Percentiles rank a stretch among this genome's conserved stretches.
Conservation (phyloP, 2,113 vertebrate genomes). For the Cisticola juncidis region DNA sequence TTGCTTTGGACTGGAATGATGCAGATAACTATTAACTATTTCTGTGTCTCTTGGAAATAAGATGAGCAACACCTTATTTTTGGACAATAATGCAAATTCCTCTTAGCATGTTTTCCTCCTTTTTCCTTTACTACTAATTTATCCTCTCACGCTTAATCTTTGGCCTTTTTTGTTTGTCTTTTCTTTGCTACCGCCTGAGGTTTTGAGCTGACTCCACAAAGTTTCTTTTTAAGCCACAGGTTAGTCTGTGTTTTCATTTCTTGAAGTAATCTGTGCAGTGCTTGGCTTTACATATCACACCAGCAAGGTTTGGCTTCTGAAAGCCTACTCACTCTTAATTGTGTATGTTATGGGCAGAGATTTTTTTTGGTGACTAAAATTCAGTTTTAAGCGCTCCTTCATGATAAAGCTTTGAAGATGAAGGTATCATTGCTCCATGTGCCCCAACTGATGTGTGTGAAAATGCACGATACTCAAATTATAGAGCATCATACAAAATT, state of each 20-base stretch:
- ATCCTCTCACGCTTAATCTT: constrained; percentile 56
- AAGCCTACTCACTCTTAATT: constrained; percentile 19
- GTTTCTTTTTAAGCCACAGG: constrained; percentile 74
- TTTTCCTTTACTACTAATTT: constrained; percentile 51
- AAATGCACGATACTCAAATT: neutral
- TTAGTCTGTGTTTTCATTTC: constrained; percentile 61
- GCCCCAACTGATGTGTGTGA: neutral
- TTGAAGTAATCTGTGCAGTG: constrained; percentile 28
- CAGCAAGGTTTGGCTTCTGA: constrained; percentile 10
- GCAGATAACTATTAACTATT: neutral
- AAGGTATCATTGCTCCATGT: neutral
- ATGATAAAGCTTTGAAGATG: neutral
- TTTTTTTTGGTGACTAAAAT: constrained; percentile 21
- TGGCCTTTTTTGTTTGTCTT: constrained; percentile 56
- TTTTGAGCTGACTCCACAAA: constrained; percentile 66
- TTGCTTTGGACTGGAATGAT: constrained; percentile 16
- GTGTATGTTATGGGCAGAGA: constrained; percentile 1
- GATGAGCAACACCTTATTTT: neutral
- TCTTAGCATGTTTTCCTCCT: constrained; percentile 27
- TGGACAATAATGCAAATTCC: neutral
- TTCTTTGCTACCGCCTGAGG: constrained; percentile 66
- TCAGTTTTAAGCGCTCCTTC: neutral
- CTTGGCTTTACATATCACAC: neutral
- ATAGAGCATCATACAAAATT: neutral
- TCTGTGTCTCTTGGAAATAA: neutral